Percentiles rank a stretch among this genome's conserved stretches.
Evolutionary conservation across 2,888 invertebrate genomes (phyloP).

Genomic region (Chymomyza caudatula): DNA sequence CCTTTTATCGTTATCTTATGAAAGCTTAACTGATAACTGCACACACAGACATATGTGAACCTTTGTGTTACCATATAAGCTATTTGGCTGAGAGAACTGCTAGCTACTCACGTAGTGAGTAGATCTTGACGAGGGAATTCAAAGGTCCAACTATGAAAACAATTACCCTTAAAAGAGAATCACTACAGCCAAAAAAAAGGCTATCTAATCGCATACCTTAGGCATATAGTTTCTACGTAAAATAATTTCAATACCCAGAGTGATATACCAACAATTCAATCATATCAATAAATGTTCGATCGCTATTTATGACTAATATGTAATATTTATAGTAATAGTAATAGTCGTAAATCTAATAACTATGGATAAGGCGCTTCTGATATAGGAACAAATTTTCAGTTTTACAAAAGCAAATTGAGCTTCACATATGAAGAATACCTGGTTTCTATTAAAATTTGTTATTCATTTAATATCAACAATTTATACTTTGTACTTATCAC

Average conservation of each 20-base stretch:
- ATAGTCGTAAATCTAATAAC: background rate
- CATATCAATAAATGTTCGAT: background rate
- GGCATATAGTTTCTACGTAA: background rate
- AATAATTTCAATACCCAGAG: background rate
- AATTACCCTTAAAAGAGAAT: too few relatives aligned
- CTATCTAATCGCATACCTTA: background rate
- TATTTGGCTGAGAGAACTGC: too few relatives aligned
- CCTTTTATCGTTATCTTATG: conserved; percentile 51
- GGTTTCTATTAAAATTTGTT: background rate
- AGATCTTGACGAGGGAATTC: background rate
- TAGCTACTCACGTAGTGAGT: too few relatives aligned
- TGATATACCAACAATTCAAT: background rate
- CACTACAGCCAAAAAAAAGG: background rate
- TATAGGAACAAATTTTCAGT: background rate
- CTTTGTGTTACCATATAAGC: background rate
- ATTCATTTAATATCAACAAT: background rate
- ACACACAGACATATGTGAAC: background rate
- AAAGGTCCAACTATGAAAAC: background rate
- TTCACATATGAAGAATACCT: background rate
- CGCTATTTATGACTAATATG: background rate
- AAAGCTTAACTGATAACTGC: conserved; percentile 1
- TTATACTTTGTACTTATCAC: background rate
- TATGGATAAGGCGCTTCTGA: background rate
- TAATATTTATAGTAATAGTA: background rate
- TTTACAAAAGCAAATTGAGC: background rate